Evolutionary conservation across 2,797 vertebrate genomes (phyloP).

Genomic region (Novumbra hubbsi): DNA sequence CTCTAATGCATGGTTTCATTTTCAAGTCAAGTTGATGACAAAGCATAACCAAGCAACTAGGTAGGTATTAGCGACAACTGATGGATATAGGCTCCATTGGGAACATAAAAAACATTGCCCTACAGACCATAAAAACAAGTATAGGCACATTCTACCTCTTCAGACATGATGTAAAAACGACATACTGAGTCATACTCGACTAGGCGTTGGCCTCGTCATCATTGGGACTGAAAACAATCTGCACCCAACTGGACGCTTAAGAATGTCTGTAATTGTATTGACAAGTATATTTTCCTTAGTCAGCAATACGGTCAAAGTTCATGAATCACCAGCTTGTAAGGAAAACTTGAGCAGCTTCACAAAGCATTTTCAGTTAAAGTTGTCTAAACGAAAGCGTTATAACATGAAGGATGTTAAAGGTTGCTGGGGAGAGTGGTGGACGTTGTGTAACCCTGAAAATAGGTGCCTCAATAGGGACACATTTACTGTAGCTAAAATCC

Average conservation of each 20-base stretch:
- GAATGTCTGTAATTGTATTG: background rate
- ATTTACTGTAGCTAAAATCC: background rate
- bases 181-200: no score
- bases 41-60: no score
- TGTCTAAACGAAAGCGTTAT: background rate
- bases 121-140: no score
- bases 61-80: no score
- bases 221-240: background rate
- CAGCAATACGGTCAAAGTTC: constrained; percentile 22
- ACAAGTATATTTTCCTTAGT: background rate
- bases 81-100: no score
- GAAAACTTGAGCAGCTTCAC: background rate
- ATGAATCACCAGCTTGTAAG: constrained; percentile 9
- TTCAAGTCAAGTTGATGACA: background rate
- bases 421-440: background rate
- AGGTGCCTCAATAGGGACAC: background rate
- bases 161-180: no score
- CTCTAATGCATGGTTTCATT: no score
- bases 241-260: background rate
- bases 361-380: background rate
- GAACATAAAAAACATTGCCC: no score
- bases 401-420: background rate
- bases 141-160: no score
- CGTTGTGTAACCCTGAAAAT: background rate
- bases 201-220: background rate